phyloP scores from a whole-genome alignment of 2,797 vertebrate species.

The Prunella strophiata region DNA sequence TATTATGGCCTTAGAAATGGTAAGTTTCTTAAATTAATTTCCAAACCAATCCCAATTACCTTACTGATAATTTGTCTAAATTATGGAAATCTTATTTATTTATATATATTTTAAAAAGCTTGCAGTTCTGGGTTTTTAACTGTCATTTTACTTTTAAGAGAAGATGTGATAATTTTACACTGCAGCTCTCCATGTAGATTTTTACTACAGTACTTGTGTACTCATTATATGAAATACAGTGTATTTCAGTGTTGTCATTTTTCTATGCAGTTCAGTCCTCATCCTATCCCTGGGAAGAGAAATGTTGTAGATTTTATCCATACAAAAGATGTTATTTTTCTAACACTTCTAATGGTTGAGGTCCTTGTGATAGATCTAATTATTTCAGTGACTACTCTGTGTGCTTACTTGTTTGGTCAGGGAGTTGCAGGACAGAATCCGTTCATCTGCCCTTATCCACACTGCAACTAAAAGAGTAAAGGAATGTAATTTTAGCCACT shows the following conservation, averaged over 20 bases:
- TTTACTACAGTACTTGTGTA: neutral
- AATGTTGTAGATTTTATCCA: neutral
- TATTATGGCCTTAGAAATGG: conserved; percentile 87
- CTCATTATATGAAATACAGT: neutral
- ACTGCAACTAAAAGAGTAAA: neutral
- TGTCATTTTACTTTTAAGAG: neutral
- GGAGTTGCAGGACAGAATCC: neutral
- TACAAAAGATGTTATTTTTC: neutral
- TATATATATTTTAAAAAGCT: neutral
- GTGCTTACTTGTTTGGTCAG: neutral
- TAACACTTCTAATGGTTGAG: neutral
- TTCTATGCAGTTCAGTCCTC: neutral
- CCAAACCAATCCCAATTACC: neutral
- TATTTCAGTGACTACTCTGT: neutral
- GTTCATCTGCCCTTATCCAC: neutral
- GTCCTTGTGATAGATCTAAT: neutral
- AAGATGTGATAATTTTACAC: neutral
- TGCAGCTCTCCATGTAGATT: neutral
- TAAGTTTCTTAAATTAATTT: conserved; percentile 76
- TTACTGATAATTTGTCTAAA: neutral
- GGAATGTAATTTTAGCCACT: neutral
- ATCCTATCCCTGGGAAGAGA: neutral
- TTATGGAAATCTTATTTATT: neutral
- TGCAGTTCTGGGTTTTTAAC: neutral
- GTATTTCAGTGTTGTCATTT: neutral